Conservation (phyloP, 2,797 vertebrate genomes). For the Cossypha heuglini region DNA sequence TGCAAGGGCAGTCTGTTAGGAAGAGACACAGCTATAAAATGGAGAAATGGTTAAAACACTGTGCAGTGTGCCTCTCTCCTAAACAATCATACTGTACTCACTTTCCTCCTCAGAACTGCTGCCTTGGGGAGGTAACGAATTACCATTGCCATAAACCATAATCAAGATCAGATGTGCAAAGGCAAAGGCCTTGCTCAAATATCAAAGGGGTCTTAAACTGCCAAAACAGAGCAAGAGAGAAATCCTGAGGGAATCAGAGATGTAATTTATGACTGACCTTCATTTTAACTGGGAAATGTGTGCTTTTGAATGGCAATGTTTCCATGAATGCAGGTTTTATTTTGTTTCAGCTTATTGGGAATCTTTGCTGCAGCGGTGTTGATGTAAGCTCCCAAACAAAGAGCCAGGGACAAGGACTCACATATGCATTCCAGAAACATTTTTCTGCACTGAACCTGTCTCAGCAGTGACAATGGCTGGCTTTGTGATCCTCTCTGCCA, state of each 20-base stretch:
- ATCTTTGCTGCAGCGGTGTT: not conserved
- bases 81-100: not conserved
- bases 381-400: not conserved
- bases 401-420: not conserved
- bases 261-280: constrained; percentile 26
- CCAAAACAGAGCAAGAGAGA: constrained; percentile 1
- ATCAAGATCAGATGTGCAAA: constrained; percentile 54
- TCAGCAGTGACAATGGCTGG: not conserved
- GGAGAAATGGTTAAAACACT: not conserved
- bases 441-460: not conserved
- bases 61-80: not conserved
- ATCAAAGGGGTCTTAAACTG: constrained; percentile 45
- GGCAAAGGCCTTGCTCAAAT: constrained; percentile 44
- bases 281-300: not conserved
- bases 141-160: not conserved
- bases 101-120: not conserved
- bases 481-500: not conserved
- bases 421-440: constrained; percentile 17
- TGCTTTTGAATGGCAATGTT: not conserved
- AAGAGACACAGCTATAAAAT: not conserved
- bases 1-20: not conserved
- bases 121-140: constrained; percentile 48
- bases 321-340: not conserved
- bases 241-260: not conserved
- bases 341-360: not conserved